Evolutionary conservation across 2,113 vertebrate species (phyloP).

Genomic region (Phaethon lepturus): DNA sequence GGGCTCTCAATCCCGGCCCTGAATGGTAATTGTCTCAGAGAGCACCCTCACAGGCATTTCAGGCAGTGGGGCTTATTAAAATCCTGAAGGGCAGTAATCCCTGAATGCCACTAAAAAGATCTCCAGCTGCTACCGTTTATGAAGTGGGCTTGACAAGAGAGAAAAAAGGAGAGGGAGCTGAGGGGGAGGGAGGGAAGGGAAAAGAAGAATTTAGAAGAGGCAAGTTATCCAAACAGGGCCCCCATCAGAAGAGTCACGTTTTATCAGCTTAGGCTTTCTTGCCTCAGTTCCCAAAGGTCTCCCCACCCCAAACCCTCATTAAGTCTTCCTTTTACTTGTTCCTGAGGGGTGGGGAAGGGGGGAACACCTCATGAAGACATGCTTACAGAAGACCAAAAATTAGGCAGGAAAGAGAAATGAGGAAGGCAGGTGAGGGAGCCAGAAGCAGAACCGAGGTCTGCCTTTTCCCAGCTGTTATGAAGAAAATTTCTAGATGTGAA

Average conservation of each 20-base stretch:
- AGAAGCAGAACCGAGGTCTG: constrained; percentile 3
- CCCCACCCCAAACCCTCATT: constrained; percentile 1
- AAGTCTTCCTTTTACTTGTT: constrained; percentile 54
- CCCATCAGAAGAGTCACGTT: constrained; percentile 63
- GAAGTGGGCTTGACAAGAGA: constrained; percentile 77
- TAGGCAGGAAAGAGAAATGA: neutral
- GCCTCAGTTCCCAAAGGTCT: constrained; percentile 61
- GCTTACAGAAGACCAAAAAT: neutral
- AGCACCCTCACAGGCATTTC: constrained; percentile 79
- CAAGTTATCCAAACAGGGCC: constrained; percentile 76
- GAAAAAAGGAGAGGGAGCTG: constrained; percentile 39
- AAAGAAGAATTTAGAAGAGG: constrained; percentile 71
- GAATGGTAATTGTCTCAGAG: constrained; percentile 81
- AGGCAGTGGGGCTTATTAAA: constrained; percentile 83
- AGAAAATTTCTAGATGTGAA: constrained; percentile 39
- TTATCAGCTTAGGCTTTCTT: constrained; percentile 76
- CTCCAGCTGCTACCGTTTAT: constrained; percentile 88
- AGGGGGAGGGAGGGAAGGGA: neutral
- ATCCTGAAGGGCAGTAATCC: constrained; percentile 88
- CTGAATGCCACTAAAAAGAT: constrained; percentile 81
- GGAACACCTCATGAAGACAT: neutral
- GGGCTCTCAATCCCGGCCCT: constrained; percentile 65
- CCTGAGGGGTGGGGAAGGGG: neutral
- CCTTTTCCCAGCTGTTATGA: neutral
- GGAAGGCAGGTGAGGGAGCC: neutral